Evolutionary conservation across 35 echinoderm and acorn worm genomes (phyloP).

Genomic region (Ptychodera flava): DNA sequence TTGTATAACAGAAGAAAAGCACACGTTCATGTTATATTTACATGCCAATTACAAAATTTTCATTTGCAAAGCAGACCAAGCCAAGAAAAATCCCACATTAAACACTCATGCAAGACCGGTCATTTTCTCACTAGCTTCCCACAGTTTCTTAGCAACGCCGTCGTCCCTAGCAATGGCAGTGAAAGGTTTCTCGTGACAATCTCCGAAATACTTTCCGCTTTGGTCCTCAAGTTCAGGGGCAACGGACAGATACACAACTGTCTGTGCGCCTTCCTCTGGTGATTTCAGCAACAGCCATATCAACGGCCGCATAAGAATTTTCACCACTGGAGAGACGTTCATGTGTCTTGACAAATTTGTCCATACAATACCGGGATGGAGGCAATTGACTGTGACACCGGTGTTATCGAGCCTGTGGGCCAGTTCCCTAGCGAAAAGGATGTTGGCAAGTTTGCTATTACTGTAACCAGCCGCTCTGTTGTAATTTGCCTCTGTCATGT

Average conservation of each 20-base stretch:
- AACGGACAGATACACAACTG: constrained; percentile 70
- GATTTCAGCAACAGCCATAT: constrained; percentile 82
- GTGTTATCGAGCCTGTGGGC: constrained; percentile 33
- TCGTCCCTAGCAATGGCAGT: constrained; percentile 45
- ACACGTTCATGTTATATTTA: too few relatives aligned
- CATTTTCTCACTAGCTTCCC: constrained; percentile 83
- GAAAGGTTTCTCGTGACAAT: constrained; percentile 86
- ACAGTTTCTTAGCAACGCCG: constrained; percentile 72
- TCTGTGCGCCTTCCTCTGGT: constrained; percentile 78
- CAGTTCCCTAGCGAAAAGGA: constrained; percentile 80
- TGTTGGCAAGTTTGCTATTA: constrained; percentile 89
- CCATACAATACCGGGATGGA: constrained; percentile 78
- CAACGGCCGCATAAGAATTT: constrained; percentile 32
- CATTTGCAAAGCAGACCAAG: too few relatives aligned
- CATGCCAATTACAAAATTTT: too few relatives aligned
- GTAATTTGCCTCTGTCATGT: constrained; percentile 34
- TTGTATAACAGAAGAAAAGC: too few relatives aligned
- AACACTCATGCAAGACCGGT: constrained; percentile 18
- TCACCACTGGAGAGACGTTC: constrained; percentile 31
- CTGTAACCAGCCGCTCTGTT: constrained; percentile 56
- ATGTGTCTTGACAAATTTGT: constrained; percentile 69
- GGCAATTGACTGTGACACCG: constrained; percentile 70
- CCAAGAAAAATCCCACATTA: too few relatives aligned
- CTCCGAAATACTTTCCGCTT: constrained; percentile 80
- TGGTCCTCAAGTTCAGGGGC: constrained; percentile 59